Conservation (phyloP, 1,140 invertebrate species). For the Stegodyphus mimosarum region DNA sequence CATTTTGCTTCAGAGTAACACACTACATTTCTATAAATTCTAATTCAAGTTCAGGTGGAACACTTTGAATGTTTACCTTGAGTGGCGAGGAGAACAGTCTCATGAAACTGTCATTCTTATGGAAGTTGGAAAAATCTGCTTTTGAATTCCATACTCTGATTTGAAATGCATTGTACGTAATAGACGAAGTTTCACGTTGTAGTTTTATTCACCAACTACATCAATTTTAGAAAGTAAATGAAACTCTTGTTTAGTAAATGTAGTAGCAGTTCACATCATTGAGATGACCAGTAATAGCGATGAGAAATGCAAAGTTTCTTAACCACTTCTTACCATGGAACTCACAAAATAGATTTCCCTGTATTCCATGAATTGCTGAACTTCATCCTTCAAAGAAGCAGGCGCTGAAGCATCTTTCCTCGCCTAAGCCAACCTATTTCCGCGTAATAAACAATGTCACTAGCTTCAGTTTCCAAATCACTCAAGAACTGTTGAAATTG, state of each 20-base stretch:
- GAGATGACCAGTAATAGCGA: too few species aligned
- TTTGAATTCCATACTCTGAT: not conserved
- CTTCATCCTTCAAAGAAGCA: too few species aligned
- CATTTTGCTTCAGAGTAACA: not conserved
- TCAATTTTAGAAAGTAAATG: not conserved
- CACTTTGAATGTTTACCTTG: not conserved
- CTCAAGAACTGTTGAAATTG: too few species aligned
- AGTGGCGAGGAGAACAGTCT: not conserved
- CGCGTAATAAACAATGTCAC: too few species aligned
- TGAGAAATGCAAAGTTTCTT: too few species aligned
- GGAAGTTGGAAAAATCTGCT: not conserved
- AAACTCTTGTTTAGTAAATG: not conserved
- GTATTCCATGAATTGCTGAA: too few species aligned
- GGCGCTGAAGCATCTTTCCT: too few species aligned
- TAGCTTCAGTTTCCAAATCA: too few species aligned
- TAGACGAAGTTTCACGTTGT: not conserved
- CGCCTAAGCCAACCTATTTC: too few species aligned
- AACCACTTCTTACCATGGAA: too few species aligned
- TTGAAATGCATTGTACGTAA: constrained; percentile 9
- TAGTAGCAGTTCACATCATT: not conserved
- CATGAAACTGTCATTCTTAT: not conserved
- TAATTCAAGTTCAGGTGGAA: not conserved
- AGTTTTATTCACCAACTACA: not conserved
- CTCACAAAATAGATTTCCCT: too few species aligned
- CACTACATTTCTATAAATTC: not conserved